These are phyloP conservation scores for Amphibalanus amphitrite DNA, from an alignment of 1,140 invertebrate genomes.

Conservation along the genomic window DNA sequence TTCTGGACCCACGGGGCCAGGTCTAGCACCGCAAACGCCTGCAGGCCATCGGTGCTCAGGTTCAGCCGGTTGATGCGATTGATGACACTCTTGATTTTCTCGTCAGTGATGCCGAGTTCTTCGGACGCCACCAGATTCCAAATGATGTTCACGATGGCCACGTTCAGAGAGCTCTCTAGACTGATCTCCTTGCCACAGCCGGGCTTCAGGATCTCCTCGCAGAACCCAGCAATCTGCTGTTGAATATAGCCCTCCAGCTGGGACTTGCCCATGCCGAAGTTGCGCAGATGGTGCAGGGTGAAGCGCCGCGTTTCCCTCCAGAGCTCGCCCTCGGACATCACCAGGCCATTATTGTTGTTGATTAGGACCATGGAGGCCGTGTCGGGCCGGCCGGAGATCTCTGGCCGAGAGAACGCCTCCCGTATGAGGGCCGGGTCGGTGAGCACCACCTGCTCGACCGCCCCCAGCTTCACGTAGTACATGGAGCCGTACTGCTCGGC, in stretches of 20 bases:
- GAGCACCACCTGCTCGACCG: slow-evolving; percentile 60
- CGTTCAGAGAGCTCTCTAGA: slow-evolving; percentile 3
- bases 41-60: not conserved
- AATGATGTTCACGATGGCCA: slow-evolving; percentile 46
- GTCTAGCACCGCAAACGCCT: not conserved
- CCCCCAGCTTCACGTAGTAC: slow-evolving; percentile 61
- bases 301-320: not conserved
- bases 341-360: not conserved
- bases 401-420: slow-evolving; percentile 61
- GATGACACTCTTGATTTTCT: not conserved
- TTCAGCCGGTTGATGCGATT: not conserved
- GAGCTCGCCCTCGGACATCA: not conserved
- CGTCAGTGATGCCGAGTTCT: not conserved
- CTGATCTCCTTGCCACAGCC: not conserved
- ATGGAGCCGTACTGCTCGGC: slow-evolving; percentile 56
- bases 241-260: not conserved
- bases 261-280: not conserved
- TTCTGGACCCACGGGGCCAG: not conserved
- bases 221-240: not conserved
- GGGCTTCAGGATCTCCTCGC: not conserved
- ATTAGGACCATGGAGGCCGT: slow-evolving; percentile 35
- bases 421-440: slow-evolving; percentile 66
- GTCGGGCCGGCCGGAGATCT: slow-evolving; percentile 66
- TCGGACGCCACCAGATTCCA: slow-evolving; percentile 43
- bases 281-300: not conserved